A percentile compares a stretch with the other conserved stretches of the same genome.
These are phyloP conservation scores for Yponomeuta plumbellus DNA, from an alignment of 2,888 invertebrate species.

Conservation along the genomic window DNA sequence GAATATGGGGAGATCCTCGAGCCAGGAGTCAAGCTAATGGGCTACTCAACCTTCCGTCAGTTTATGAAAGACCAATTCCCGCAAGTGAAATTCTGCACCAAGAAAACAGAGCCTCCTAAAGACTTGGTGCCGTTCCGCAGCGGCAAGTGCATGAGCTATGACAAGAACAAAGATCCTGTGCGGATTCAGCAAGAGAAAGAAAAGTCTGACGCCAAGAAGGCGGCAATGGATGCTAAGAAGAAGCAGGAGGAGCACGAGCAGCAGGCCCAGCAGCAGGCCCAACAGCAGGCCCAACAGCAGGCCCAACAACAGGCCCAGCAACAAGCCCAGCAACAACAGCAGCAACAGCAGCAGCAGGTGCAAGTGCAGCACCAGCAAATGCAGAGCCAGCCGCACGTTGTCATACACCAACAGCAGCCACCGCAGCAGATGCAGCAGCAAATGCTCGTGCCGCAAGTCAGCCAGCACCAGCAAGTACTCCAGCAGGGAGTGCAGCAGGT, in stretches of 20 bases:
- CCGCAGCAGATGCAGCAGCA: slow-evolving; percentile 64
- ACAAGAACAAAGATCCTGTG: slow-evolving; percentile 71
- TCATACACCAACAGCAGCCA: slow-evolving; percentile 58
- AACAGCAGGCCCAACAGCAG: slow-evolving; percentile 60
- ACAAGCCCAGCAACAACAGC: slow-evolving; percentile 34
- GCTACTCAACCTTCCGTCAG: slow-evolving; percentile 86
- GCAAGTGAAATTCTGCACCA: slow-evolving; percentile 83
- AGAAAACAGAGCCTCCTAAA: slow-evolving; percentile 68
- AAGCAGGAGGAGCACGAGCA: slow-evolving; percentile 64
- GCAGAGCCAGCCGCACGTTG: slow-evolving; percentile 57
- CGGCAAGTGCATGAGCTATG: slow-evolving; percentile 73
- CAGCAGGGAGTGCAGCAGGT: slow-evolving; percentile 58
- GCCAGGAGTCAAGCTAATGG: slow-evolving; percentile 85
- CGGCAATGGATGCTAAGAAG: slow-evolving; percentile 69
- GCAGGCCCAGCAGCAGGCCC: slow-evolving; percentile 61
- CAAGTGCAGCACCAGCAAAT: slow-evolving; percentile 45
- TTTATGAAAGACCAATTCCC: slow-evolving; percentile 90
- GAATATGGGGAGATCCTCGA: slow-evolving; percentile 83
- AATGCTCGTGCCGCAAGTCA: slow-evolving; percentile 69
- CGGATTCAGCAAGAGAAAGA: slow-evolving; percentile 70
- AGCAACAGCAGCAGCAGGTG: slow-evolving; percentile 28
- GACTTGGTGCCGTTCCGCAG: slow-evolving; percentile 71
- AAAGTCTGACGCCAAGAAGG: slow-evolving; percentile 69
- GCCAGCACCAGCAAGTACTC: slow-evolving; percentile 67
- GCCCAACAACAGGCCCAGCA: slow-evolving; percentile 32